Evolutionary conservation across 2,113 vertebrate species (phyloP).

Genomic region (Atherinomorus stipes): DNA sequence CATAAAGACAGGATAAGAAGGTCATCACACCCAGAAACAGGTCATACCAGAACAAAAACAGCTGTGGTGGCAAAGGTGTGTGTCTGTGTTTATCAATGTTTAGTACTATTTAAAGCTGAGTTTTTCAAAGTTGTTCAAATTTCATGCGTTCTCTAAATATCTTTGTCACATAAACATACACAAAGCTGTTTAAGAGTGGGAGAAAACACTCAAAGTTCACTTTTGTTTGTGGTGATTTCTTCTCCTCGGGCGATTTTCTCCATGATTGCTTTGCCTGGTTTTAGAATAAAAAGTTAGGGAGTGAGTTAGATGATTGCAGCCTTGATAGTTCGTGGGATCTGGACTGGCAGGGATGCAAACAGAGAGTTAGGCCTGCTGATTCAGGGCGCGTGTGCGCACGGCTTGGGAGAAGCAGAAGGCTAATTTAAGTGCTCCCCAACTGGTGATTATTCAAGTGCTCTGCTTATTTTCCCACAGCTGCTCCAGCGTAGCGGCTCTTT

Average conservation of each 20-base stretch:
- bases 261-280: conserved; percentile 14
- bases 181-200: not conserved
- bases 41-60: not conserved
- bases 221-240: conserved; percentile 25
- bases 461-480: conserved; percentile 84
- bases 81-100: too few relatives aligned
- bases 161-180: conserved; percentile 1
- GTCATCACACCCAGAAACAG: not conserved
- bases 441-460: conserved; percentile 79
- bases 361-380: conserved; percentile 61
- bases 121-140: not conserved
- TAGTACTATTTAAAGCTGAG: too few relatives aligned
- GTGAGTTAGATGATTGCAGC: conserved; percentile 66
- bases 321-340: conserved; percentile 65
- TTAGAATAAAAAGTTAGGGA: conserved; percentile 52
- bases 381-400: conserved; percentile 66
- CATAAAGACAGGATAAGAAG: not conserved
- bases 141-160: not conserved
- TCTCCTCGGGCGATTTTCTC: conserved; percentile 14
- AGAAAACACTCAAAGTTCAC: not conserved
- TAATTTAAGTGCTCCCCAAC: conserved; percentile 84
- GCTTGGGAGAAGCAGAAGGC: conserved; percentile 73
- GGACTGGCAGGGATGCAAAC: conserved; percentile 59
- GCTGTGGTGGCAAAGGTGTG: too few relatives aligned
- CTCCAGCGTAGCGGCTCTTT: conserved; percentile 78